These are phyloP conservation scores for Grammomys dolichurus DNA, from an alignment of 2,113 vertebrate genomes.

Conservation along the genomic window DNA sequence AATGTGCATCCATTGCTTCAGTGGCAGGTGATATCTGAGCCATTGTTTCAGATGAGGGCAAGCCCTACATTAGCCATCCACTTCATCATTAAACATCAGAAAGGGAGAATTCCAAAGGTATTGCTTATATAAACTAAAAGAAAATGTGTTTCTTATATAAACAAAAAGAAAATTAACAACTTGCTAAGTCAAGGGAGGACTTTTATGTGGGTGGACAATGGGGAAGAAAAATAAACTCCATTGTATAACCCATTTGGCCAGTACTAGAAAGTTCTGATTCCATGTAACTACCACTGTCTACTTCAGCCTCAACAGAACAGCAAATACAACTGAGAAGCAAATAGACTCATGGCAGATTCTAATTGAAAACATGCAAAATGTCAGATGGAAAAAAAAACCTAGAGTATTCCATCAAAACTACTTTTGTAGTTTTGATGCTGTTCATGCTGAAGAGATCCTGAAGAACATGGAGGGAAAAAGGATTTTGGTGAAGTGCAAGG, in stretches of 20 bases:
- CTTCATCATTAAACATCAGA: not conserved
- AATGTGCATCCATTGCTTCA: not conserved
- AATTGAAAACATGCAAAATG: not conserved
- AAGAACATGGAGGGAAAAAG: not conserved
- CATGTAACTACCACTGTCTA: not conserved
- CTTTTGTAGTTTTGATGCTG: slow-evolving; percentile 35
- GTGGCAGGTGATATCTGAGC: not conserved
- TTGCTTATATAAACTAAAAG: slow-evolving; percentile 67
- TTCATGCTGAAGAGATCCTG: not conserved
- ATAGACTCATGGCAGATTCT: not conserved
- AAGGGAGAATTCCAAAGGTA: slow-evolving; percentile 27
- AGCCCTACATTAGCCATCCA: not conserved
- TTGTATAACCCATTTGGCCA: not conserved
- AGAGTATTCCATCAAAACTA: slow-evolving; percentile 17
- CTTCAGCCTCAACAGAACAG: not conserved
- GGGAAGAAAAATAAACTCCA: not conserved
- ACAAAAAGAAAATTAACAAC: slow-evolving; percentile 67
- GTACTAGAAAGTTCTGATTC: not conserved
- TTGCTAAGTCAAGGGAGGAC: not conserved
- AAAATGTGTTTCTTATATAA: slow-evolving; percentile 58
- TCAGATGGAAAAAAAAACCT: not conserved
- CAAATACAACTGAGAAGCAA: slow-evolving; percentile 16
- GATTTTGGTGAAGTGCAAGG: slow-evolving; percentile 11
- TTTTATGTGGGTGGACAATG: not conserved
- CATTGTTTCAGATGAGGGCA: not conserved